phyloP scores from a whole-genome alignment of 2,888 invertebrate genomes.

The Cephus sareptanus region DNA sequence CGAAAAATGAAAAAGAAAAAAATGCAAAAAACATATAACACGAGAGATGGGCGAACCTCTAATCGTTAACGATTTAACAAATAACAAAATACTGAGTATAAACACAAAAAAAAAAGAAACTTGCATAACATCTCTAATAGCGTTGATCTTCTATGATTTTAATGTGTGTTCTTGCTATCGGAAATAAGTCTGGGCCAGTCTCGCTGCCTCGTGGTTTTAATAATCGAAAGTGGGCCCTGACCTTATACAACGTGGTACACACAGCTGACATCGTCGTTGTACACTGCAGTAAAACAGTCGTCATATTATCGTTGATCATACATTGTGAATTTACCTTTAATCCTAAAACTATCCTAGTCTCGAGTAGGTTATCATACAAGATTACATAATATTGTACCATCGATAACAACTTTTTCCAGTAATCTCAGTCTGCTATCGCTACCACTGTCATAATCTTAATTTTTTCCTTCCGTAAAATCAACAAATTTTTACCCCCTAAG shows the following conservation, averaged over 20 bases:
- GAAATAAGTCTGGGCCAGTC: conserved; percentile 35
- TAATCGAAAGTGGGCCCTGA: conserved; percentile 18
- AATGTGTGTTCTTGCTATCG: conserved; percentile 56
- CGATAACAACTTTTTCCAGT: too few relatives aligned
- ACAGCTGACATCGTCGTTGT: not conserved
- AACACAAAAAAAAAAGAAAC: conserved; percentile 22
- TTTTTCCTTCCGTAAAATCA: too few relatives aligned
- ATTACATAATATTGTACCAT: too few relatives aligned
- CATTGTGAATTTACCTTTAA: too few relatives aligned
- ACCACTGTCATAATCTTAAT: too few relatives aligned
- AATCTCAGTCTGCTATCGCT: too few relatives aligned
- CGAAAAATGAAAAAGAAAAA: conserved; percentile 13
- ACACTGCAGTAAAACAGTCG: not conserved
- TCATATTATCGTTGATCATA: too few relatives aligned
- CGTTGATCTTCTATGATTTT: conserved; percentile 50
- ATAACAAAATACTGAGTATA: conserved; percentile 20
- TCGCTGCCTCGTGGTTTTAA: conserved; percentile 22
- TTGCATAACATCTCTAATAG: conserved; percentile 30
- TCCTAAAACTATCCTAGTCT: too few relatives aligned
- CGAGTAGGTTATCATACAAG: too few relatives aligned
- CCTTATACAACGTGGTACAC: conserved; percentile 23
- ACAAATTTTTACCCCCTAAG: too few relatives aligned
- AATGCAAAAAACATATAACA: conserved; percentile 10
- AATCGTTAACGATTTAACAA: conserved; percentile 21
- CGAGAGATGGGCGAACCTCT: conserved; percentile 2